A percentile compares a stretch with the other conserved stretches of the same genome.
Conservation (phyloP, 2,113 vertebrate species). For the Candoia aspera region DNA sequence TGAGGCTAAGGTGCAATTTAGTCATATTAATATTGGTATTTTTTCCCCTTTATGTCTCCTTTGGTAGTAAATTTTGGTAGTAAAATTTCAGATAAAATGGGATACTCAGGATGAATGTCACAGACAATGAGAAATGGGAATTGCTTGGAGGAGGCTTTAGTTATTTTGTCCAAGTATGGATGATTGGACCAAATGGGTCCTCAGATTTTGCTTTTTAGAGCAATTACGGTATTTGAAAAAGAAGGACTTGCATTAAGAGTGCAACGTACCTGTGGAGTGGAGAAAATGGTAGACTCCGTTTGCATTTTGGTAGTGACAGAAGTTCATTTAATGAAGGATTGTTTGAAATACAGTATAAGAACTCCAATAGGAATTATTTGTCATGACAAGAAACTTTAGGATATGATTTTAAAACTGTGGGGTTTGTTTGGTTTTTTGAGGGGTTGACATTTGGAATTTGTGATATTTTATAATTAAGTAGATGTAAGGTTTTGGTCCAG, state of each 20-base stretch:
- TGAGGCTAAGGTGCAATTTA: background rate
- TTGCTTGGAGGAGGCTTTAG: background rate
- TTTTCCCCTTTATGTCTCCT: background rate
- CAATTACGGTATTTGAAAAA: background rate
- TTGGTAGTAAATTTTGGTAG: no score
- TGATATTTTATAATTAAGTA: background rate
- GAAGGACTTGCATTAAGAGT: background rate
- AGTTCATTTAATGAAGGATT: background rate
- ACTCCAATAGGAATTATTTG: background rate
- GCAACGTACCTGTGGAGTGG: background rate
- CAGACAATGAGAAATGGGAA: background rate
- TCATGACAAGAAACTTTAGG: background rate
- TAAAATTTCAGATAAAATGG: background rate
- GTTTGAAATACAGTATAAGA: background rate
- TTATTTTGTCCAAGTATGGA: background rate
- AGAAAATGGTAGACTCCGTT: accelerated
- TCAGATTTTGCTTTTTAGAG: no score
- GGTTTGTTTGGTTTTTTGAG: background rate
- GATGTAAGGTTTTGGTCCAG: background rate
- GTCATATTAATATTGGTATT: accelerated
- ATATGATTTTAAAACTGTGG: background rate
- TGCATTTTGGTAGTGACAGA: background rate
- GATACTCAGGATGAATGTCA: background rate
- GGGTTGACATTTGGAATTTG: background rate
- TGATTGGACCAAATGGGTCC: background rate